Evolutionary conservation across 2,888 invertebrate genomes (phyloP), one percentile per base, ranked within the genome.

Genomic region (Apocheima hispidaria): DNA sequence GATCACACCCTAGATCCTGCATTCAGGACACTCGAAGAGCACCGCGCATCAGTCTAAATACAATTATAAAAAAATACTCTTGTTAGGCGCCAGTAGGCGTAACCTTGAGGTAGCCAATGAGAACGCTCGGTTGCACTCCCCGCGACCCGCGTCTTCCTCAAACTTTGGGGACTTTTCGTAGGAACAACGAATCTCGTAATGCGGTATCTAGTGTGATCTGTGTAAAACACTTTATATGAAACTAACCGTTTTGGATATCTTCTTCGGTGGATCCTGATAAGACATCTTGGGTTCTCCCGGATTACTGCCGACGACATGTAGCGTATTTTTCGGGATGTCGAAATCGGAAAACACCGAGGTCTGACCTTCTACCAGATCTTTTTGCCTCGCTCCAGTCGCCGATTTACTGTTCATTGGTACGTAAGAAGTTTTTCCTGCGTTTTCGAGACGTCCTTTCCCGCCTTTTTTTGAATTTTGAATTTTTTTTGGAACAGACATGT

Each of bases 201-300:
- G n/a, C n/a, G n/a, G n/a, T n/a, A n/a, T n/a, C n/a, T n/a, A n/a
- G n/a, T n/a, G n/a, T n/a, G n/a, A n/a, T n/a, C n/a, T n/a, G n/a
- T n/a, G 4, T n/a, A n/a, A 4, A 4, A 5, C 9, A 23, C 4
- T 44, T 28, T 1, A 48, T 46, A 0, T 4, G 4, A 51, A 12
- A 28, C 40, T 77, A 77, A 91, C 92, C 69, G 89, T 88, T 80
- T 92, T 92, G 3, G 92, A 89, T 56, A 91, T 87, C 77, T 91
- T 92, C 75, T 91, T 90, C 1, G 92, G 90, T 7, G 90, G 82
- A 68, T 92, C 92, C 51, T 78, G 81, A 69, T 91, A 92, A 0
- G 84, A 87, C 84, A 89, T 91, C 73, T 92, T 92, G 16, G 92
- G 92, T 65, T 92, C 92, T 3, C 92, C 92, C 1, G 92, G 92